These are phyloP conservation scores for Gonioctena quinquepunctata DNA, from an alignment of 1,140 invertebrate species.

Conservation along the genomic window DNA sequence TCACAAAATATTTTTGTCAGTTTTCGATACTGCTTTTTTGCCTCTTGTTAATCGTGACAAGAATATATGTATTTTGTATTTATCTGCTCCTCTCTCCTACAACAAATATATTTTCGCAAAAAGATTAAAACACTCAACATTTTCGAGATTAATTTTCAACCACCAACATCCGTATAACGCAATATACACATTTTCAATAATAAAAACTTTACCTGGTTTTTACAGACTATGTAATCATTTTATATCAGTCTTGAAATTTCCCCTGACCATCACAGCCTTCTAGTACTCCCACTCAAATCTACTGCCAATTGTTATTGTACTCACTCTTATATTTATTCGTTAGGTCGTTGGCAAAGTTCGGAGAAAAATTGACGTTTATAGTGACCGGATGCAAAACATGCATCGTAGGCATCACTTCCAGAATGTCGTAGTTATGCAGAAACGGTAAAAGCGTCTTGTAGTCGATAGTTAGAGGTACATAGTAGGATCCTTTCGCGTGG, in stretches of 20 bases:
- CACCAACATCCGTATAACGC: not conserved
- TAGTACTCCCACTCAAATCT: constrained; percentile 15
- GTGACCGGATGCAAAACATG: constrained; percentile 85
- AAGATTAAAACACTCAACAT: too few species aligned
- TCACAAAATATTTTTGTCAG: too few species aligned
- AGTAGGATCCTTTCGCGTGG: constrained; percentile 85
- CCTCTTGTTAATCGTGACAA: too few species aligned
- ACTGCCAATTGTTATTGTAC: constrained; percentile 36
- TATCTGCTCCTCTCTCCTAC: too few species aligned
- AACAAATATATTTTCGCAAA: too few species aligned
- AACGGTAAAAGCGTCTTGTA: constrained; percentile 73
- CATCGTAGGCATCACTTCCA: constrained; percentile 61
- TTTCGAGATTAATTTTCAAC: not conserved
- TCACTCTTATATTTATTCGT: constrained; percentile 34
- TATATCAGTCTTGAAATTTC: constrained; percentile 42
- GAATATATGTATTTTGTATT: too few species aligned
- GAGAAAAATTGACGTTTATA: constrained; percentile 82
- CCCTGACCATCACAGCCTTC: constrained; percentile 45
- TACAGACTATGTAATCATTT: constrained; percentile 12
- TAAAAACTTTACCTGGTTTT: constrained; percentile 11
- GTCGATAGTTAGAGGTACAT: constrained; percentile 88
- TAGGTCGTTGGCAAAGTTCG: constrained; percentile 26
- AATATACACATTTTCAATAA: not conserved
- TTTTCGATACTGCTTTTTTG: too few species aligned
- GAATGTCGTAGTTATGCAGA: constrained; percentile 63